A percentile compares a stretch with the other conserved stretches of the same genome.
Evolutionary conservation across 2,113 vertebrate genomes (phyloP).

Genomic region (Phrynosoma blainvillii): DNA sequence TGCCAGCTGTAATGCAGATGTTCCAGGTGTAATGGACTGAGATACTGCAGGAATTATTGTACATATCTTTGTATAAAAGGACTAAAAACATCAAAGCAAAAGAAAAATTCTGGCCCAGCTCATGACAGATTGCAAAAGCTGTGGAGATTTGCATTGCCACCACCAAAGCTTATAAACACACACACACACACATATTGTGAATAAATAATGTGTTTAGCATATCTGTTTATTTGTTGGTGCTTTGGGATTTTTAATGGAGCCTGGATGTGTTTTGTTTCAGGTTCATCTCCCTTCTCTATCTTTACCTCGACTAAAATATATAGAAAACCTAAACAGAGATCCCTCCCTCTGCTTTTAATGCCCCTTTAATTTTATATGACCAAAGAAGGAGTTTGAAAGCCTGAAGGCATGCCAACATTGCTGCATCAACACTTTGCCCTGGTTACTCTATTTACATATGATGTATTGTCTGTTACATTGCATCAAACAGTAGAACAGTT

Average conservation of each 20-base stretch:
- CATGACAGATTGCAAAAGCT: not conserved
- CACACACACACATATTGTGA: not conserved
- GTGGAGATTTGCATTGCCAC: not conserved
- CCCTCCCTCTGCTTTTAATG: not conserved
- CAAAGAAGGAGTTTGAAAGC: not conserved
- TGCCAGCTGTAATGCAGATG: not conserved
- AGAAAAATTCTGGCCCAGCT: not conserved
- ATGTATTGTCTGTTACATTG: conserved; percentile 38
- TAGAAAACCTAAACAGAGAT: not conserved
- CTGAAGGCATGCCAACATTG: not conserved
- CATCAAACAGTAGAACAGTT: conserved; percentile 14
- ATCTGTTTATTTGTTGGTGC: not conserved
- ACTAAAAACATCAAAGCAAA: not conserved
- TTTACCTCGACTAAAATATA: not conserved
- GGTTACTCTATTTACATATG: conserved; percentile 22
- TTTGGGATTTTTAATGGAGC: not conserved
- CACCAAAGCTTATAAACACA: not conserved
- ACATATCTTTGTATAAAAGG: not conserved
- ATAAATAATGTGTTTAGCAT: not conserved
- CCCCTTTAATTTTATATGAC: not conserved
- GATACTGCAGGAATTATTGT: not conserved
- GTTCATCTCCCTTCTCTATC: not conserved
- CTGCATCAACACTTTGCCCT: not conserved
- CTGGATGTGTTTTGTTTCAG: not conserved
- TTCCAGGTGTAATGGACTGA: not conserved